Evolutionary conservation across 2,888 invertebrate genomes (phyloP).

Genomic region (Toxonevra muliebris): DNA sequence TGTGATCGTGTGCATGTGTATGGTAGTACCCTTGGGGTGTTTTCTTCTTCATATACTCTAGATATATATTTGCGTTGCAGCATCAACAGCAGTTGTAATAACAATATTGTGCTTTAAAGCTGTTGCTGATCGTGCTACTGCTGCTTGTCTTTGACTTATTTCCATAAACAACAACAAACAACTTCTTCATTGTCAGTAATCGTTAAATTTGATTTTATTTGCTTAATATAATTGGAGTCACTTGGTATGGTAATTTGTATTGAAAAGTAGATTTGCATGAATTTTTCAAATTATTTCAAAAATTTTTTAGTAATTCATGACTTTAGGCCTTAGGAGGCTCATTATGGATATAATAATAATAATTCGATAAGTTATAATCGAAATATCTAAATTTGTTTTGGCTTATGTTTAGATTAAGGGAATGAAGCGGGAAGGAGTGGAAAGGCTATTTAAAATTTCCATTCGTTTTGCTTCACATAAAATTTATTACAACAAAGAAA

Average conservation of each 20-base stretch:
- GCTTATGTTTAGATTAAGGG: too few relatives aligned
- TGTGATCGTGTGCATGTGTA: too few relatives aligned
- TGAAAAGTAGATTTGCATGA: slow-evolving; percentile 55
- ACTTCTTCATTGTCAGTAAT: slow-evolving; percentile 13
- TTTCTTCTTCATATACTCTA: neutral
- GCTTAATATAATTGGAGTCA: slow-evolving; percentile 51
- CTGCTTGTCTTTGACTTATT: slow-evolving; percentile 7
- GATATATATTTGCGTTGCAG: neutral
- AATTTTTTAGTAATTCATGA: neutral
- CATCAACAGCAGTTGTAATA: neutral
- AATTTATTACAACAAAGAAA: too few relatives aligned
- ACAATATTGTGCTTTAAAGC: too few relatives aligned
- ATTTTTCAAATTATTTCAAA: neutral
- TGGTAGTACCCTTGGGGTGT: neutral
- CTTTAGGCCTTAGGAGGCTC: neutral
- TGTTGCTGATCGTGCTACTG: neutral
- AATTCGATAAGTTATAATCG: too few relatives aligned
- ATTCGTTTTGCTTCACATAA: too few relatives aligned
- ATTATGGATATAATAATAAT: too few relatives aligned
- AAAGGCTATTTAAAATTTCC: too few relatives aligned
- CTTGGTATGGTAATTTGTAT: slow-evolving; percentile 51
- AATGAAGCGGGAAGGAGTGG: too few relatives aligned
- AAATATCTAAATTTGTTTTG: too few relatives aligned
- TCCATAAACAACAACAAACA: neutral
- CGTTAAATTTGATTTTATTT: slow-evolving; percentile 20